Evolutionary conservation across 2,888 invertebrate genomes (phyloP).

Genomic region (Patella ulyssiponensis): DNA sequence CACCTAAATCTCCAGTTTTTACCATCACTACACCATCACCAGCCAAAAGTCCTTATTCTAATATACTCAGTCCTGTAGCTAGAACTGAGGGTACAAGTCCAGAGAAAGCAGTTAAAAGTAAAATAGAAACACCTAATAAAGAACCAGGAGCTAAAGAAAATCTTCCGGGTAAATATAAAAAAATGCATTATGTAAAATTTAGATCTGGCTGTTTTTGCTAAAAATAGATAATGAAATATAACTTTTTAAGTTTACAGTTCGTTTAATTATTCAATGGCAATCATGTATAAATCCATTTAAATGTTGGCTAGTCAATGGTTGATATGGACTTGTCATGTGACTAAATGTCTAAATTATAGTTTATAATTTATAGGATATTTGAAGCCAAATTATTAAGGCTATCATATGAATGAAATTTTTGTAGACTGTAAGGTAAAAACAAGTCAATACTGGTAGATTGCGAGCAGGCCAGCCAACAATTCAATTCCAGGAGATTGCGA

Average conservation of each 20-base stretch:
- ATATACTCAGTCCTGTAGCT: background rate
- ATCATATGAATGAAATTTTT: no score
- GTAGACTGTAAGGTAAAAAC: no score
- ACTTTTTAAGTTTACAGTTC: background rate
- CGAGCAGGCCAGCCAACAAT: no score
- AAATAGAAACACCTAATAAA: background rate
- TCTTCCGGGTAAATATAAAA: background rate
- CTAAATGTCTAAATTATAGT: no score
- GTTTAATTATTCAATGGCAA: background rate
- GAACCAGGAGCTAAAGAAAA: background rate
- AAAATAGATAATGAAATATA: background rate
- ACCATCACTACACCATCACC: background rate
- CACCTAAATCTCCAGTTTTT: background rate
- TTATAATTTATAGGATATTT: no score
- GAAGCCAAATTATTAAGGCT: no score
- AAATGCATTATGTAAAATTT: background rate
- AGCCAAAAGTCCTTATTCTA: background rate
- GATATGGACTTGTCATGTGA: no score
- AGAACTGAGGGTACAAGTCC: background rate
- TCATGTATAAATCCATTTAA: background rate
- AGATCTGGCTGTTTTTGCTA: background rate
- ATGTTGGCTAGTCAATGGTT: no score
- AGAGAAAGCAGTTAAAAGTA: background rate
- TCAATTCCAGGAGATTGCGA: no score
- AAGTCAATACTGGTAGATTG: no score